Percentiles rank a stretch among this genome's conserved stretches.
These are phyloP conservation scores for Sorex fumeus DNA, from an alignment of 2,113 vertebrate species.

Conservation along the genomic window DNA sequence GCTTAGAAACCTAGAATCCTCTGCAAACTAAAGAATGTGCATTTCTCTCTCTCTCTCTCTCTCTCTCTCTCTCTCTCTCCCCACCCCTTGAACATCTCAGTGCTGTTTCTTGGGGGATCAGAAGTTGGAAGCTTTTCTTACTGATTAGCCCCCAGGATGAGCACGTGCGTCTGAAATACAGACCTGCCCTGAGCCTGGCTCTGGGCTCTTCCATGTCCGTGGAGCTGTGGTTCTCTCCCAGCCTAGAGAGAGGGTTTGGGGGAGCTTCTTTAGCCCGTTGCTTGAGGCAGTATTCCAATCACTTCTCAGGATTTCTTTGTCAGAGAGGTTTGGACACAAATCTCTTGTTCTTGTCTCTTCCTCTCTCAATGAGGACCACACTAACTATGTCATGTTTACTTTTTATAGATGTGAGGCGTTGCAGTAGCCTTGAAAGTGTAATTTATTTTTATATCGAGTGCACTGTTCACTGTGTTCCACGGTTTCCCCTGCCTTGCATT, in stretches of 20 bases:
- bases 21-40: not conserved
- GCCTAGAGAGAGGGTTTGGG: not conserved
- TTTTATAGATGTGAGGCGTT: constrained; percentile 87
- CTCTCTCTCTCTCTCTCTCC: no score
- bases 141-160: not conserved
- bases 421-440: constrained; percentile 85
- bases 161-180: not conserved
- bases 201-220: not conserved
- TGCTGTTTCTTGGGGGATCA: not conserved
- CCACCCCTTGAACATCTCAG: not conserved
- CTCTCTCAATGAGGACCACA: constrained; percentile 57
- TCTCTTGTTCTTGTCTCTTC: not conserved
- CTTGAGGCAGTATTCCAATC: not conserved
- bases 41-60: no score
- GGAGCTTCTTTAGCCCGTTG: not conserved
- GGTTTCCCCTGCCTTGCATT: constrained; percentile 72
- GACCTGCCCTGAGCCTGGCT: not conserved
- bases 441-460: constrained; percentile 89
- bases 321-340: not conserved
- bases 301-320: constrained; percentile 36
- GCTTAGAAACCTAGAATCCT: constrained; percentile 3
- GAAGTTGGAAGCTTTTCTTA: not conserved
- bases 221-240: not conserved
- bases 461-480: constrained; percentile 78
- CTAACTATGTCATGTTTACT: constrained; percentile 88